Conservation (phyloP, 2,888 invertebrate genomes). For the Dyspetes luteomarginatus region DNA sequence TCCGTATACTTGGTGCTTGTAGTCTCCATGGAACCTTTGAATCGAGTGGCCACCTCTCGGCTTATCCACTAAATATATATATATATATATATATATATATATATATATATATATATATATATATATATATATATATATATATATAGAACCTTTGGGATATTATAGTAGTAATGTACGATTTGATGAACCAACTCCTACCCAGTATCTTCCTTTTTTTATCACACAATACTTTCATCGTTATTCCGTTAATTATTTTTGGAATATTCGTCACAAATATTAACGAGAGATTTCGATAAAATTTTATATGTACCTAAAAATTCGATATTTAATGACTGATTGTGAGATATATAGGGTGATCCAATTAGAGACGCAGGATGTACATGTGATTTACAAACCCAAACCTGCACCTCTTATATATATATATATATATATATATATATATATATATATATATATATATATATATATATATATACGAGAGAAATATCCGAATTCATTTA, state of each 20-base stretch:
- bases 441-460: no score
- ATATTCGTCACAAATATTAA: neutral
- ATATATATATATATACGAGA: no score
- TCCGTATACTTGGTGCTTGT: slow-evolving; percentile 21
- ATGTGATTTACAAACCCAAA: no score
- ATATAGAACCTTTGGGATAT: neutral
- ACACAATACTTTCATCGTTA: no score
- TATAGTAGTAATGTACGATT: slow-evolving; percentile 21
- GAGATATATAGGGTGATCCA: no score
- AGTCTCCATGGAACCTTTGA: slow-evolving; percentile 32
- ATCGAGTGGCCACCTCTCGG: slow-evolving; percentile 38
- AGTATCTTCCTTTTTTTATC: neutral
- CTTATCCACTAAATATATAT: neutral
- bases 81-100: no score
- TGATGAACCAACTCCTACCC: slow-evolving; percentile 24
- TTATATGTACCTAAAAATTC: neutral
- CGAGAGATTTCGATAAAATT: neutral
- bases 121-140: neutral
- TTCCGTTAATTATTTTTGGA: slow-evolving; percentile 12
- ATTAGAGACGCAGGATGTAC: no score
- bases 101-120: no score
- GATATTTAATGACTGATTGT: neutral
- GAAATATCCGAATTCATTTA: no score
- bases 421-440: no score
- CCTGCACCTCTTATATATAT: no score